phyloP scores from a whole-genome alignment of 2,797 vertebrate species.

The Pygocentrus nattereri region DNA sequence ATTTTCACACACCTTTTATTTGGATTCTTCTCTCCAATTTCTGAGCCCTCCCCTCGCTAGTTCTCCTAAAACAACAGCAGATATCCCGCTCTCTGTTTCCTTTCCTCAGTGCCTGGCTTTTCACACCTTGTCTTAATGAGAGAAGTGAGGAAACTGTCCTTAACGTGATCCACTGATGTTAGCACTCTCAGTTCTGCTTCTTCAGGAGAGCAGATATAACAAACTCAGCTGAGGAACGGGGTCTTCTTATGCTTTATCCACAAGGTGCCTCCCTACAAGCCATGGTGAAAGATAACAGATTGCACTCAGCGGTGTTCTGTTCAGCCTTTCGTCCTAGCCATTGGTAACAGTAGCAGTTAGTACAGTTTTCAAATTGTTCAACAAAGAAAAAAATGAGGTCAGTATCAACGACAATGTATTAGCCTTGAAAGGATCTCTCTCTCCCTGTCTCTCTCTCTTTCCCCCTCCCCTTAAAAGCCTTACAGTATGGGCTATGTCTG shows the following conservation, averaged over 20 bases:
- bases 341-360: constrained; percentile 63
- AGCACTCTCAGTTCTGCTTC: background rate
- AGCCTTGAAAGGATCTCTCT: background rate
- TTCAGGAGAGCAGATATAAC: background rate
- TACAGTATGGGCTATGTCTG: background rate
- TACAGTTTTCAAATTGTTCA: constrained; percentile 51
- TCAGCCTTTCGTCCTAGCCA: constrained; percentile 41
- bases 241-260: constrained; percentile 56
- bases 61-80: constrained; percentile 23
- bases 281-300: constrained; percentile 63
- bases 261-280: constrained; percentile 48
- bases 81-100: constrained; percentile 28
- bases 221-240: constrained; percentile 62
- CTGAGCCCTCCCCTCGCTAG: background rate
- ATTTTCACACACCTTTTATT: constrained; percentile 30
- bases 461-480: background rate
- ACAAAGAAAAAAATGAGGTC: constrained; percentile 52
- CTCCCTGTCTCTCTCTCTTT: constrained; percentile 2
- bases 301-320: constrained; percentile 42
- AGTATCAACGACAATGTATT: background rate
- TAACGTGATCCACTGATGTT: background rate
- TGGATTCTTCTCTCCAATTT: constrained; percentile 7
- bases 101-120: constrained; percentile 15
- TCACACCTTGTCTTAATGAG: constrained; percentile 13
- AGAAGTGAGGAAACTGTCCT: background rate